Conservation (phyloP, 2,797 vertebrate species). For the Falco novaeseelandiae region DNA sequence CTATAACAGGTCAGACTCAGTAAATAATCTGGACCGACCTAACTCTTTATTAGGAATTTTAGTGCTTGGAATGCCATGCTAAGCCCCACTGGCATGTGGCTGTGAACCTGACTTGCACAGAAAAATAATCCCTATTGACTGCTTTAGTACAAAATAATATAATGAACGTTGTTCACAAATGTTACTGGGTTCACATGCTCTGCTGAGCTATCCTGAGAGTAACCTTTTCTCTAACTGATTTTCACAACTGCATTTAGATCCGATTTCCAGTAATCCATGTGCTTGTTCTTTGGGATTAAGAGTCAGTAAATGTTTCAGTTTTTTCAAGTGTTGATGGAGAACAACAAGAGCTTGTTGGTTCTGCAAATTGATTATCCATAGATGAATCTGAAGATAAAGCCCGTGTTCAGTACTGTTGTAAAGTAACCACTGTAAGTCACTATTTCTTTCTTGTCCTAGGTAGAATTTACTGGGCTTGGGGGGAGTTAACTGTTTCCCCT, state of each 20-base stretch:
- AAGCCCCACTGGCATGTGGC: not conserved
- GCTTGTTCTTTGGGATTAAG: not conserved
- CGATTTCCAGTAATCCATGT: not conserved
- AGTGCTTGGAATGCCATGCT: not conserved
- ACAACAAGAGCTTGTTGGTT: not conserved
- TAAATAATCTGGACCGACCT: not conserved
- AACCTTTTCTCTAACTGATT: not conserved
- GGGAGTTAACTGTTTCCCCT: not conserved
- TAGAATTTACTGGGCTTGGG: not conserved
- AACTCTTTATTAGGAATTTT: not conserved
- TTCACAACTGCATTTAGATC: not conserved
- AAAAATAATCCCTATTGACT: not conserved
- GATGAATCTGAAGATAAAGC: not conserved
- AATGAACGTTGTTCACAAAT: fast-evolving
- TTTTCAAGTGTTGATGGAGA: not conserved
- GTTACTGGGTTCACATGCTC: not conserved
- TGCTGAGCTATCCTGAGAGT: not conserved
- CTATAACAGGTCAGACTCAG: not conserved
- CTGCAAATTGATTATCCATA: not conserved
- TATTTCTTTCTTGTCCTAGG: not conserved
- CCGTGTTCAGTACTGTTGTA: not conserved
- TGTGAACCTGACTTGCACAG: not conserved
- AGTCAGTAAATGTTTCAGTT: not conserved
- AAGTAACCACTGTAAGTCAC: not conserved
- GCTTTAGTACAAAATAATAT: not conserved